Base-by-base conservation (phyloP, 2,888 invertebrate genomes). In the Melolontha melolontha region DNA sequence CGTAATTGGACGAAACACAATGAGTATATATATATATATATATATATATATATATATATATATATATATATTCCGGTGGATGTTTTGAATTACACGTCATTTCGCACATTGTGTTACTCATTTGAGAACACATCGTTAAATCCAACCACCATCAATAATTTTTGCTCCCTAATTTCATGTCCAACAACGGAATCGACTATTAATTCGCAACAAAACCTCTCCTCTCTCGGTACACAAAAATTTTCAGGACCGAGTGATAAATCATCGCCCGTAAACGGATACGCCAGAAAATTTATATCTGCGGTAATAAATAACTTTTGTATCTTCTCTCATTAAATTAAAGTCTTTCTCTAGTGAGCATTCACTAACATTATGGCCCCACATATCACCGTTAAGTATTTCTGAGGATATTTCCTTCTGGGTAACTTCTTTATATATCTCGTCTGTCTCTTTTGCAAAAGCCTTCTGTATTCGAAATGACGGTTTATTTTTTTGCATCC, bases 151-250 rank as follows among this genome's bases (percentile, higher is more conserved):
- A 59, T 62, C 59, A 62, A 62, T 62, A 62, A 62, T 62, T 62
- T 39, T 62, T 62, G 59, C 39, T 47, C 59, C 59, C 59, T 62
- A 62, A 47, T 62, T 62, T 47, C 59, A 62, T 62, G 47, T 62
- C 59, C 59, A 62, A 62, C 59, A 62, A 47, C 34, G 59, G 59
- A 59, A 59, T 59, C 44, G 59, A 34, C 49, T 62, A 62, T 62
- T 62, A 62, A 62, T 62, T 62, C 59, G 59, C 47, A 62, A 62
- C 59, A 62, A 62, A 49, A 62, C 59, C 59, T 62, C 59, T 34
- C 59, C 42, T 62, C 59, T 34, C 59, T 39, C 47, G 34, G 47
- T 62, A 49, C 47, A 62, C 22, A 62, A 49, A 62, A 62, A 62
- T 62, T 62, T 42, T 17, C 59, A 62, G 29, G 34, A 34, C 39